Evolutionary conservation across 2,797 vertebrate genomes (phyloP).

Genomic region (Galagoides demidoff): DNA sequence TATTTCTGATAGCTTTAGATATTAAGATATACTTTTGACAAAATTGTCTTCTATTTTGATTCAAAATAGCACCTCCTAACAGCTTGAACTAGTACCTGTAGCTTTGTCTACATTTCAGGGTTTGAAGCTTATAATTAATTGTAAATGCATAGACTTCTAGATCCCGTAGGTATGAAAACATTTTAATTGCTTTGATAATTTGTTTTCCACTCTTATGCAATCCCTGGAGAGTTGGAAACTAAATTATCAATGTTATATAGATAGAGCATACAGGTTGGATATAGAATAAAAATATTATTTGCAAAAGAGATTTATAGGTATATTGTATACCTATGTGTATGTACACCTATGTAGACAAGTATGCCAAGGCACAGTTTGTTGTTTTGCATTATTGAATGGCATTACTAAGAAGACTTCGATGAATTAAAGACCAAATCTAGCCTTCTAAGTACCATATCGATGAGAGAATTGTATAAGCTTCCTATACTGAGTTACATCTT

Average conservation of each 20-base stretch:
- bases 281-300: background rate
- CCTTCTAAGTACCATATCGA: background rate
- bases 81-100: constrained; percentile 66
- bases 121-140: constrained; percentile 75
- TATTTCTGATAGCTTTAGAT: constrained; percentile 54
- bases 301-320: background rate
- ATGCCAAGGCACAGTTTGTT: background rate
- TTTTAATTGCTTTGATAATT: constrained; percentile 75
- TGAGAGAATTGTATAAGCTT: background rate
- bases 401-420: background rate
- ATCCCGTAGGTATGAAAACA: constrained; percentile 68
- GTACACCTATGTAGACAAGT: background rate
- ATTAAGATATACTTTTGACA: constrained; percentile 52
- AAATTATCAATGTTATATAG: constrained; percentile 3
- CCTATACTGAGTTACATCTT: background rate
- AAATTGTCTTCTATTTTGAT: constrained; percentile 65
- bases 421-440: background rate
- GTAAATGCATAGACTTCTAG: constrained; percentile 70
- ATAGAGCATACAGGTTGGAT: background rate
- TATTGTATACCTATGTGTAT: background rate
- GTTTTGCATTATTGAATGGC: background rate
- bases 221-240: constrained; percentile 30
- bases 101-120: constrained; percentile 60
- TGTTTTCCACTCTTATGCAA: constrained; percentile 54
- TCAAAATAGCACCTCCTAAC: constrained; percentile 67